A percentile compares a stretch with the other conserved stretches of the same genome.
Evolutionary conservation across 1,140 invertebrate species (phyloP).

Genomic region (Nilaparvata lugens): DNA sequence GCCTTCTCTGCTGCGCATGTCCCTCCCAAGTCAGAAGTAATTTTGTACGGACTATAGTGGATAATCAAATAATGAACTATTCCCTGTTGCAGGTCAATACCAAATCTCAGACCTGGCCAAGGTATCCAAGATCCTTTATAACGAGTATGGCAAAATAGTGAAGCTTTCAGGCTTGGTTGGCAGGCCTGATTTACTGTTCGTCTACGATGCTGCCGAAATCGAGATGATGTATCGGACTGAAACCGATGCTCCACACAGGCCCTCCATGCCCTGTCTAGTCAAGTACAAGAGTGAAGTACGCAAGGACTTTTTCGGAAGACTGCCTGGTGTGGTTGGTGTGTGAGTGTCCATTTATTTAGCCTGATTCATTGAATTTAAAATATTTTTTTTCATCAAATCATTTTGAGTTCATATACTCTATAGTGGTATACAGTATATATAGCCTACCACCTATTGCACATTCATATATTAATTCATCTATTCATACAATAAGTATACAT

Average conservation of each 20-base stretch:
- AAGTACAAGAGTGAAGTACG: conserved; percentile 70
- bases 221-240: conserved; percentile 70
- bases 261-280: conserved; percentile 76
- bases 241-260: conserved; percentile 68
- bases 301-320: conserved; percentile 68
- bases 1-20: no score
- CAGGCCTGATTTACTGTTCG: conserved; percentile 67
- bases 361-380: no score
- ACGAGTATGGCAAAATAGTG: conserved; percentile 65
- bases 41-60: no score
- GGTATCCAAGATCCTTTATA: conserved; percentile 57
- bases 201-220: conserved; percentile 75
- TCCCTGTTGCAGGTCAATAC: conserved; percentile 53
- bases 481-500: no score
- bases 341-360: no score
- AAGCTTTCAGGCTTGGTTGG: conserved; percentile 64
- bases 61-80: no score
- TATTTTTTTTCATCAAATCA: no score
- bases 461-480: no score
- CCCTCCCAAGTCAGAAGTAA: no score
- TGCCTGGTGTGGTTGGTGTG: conserved; percentile 79
- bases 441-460: no score
- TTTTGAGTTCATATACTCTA: no score
- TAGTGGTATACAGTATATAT: no score
- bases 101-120: conserved; percentile 67